phyloP scores from a whole-genome alignment of 2,797 vertebrate genomes.

The Buceros bicornis region DNA sequence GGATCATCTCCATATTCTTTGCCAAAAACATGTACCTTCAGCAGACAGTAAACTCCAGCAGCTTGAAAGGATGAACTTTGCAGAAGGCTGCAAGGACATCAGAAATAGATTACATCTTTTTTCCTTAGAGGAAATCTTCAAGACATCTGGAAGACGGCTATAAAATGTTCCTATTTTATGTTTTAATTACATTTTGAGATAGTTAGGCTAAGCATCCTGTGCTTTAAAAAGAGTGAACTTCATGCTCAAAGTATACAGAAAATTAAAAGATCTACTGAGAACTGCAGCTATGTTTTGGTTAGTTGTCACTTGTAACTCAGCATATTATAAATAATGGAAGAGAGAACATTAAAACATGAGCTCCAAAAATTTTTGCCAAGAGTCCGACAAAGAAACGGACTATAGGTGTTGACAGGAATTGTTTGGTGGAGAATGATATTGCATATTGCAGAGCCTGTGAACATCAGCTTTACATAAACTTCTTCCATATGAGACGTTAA shows the following conservation, averaged over 20 bases:
- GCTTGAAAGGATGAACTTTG: not conserved
- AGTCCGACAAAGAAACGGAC: slow-evolving; percentile 55
- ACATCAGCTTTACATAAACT: slow-evolving; percentile 65
- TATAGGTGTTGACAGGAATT: slow-evolving; percentile 58
- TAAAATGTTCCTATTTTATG: slow-evolving; percentile 52
- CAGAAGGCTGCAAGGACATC: not conserved
- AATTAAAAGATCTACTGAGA: slow-evolving; percentile 20
- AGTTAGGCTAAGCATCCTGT: slow-evolving; percentile 19
- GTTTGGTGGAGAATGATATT: slow-evolving; percentile 50
- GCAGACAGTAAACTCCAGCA: not conserved
- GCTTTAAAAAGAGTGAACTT: slow-evolving; percentile 51
- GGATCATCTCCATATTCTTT: not conserved
- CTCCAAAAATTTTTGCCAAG: slow-evolving; percentile 54
- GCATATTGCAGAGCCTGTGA: slow-evolving; percentile 47
- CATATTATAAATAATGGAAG: slow-evolving; percentile 61
- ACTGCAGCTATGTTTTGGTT: slow-evolving; percentile 40
- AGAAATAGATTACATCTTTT: not conserved
- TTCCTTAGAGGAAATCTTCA: slow-evolving; percentile 57
- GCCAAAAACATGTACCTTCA: not conserved
- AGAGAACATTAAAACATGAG: slow-evolving; percentile 44
- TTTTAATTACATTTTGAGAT: slow-evolving; percentile 59
- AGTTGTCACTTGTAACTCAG: slow-evolving; percentile 33
- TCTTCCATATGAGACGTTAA: slow-evolving; percentile 55
- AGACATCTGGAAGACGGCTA: slow-evolving; percentile 76
- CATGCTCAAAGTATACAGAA: slow-evolving; percentile 32